Evolutionary conservation across 2,797 vertebrate genomes (phyloP), one percentile per base, ranked within the genome.

Genomic region (Lithobates sylvaticus): DNA sequence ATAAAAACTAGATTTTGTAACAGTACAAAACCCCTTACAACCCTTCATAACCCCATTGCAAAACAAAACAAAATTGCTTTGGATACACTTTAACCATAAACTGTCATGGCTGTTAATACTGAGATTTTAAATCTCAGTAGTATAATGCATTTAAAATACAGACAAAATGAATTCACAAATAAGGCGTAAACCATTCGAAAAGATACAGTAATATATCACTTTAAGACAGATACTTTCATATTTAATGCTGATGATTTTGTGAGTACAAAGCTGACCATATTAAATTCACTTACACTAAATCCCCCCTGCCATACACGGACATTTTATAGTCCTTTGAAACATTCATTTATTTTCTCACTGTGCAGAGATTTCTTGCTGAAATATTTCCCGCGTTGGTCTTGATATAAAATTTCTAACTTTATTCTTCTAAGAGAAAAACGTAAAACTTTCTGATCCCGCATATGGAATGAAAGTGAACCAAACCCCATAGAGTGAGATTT

Each of bases 401-500:
- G 18, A 70, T 36, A 44, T 23, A 29, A 54, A 23, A 18, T 10
- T 82, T 69, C n/a, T 16, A 50, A 69, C 16, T 42, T 83, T 68
- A 23, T 12, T 29, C 36, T 67, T 83, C 69, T 58, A 42, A 74
- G 58, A 83, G 75, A 50, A 70, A 75, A 36, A 29, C 26, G 47
- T 47, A 18, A 68, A 86, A 81, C 54, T 27, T 32, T 64, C 69
- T 9, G 39, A 64, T 78, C 42, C 27, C 44, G 9, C 27, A 36
- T 69, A 47, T 36, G n/a, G 68, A 78, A 50, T 83, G 23, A 83
- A 83, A 72, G 76, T 47, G 27, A 47, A 72, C 34, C 50, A 86
- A 80, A 67, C 70, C 71, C 75, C 58, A 74, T 54, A 86, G 34
- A n/a, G 61, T 15, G 50, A 74, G 80, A 87, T 78, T 87, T 87